A percentile compares a stretch with the other conserved stretches of the same genome.
Evolutionary conservation across 1,140 invertebrate species (phyloP).

Genomic region (Sitobion miscanthi): DNA sequence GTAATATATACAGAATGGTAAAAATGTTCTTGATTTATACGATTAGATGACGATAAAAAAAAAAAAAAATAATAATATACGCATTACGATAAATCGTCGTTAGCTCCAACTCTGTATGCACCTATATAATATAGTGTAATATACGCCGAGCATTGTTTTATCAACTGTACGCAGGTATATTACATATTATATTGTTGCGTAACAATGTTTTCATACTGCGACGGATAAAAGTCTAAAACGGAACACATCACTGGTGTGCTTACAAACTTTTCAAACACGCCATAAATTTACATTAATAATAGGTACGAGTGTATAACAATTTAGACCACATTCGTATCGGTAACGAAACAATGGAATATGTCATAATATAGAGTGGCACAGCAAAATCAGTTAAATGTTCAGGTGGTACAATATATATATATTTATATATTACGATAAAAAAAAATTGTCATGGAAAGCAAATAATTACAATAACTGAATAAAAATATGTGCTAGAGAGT

Average conservation of each 20-base stretch:
- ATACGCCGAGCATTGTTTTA: neutral
- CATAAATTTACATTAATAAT: constrained; percentile 2
- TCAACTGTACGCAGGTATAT: neutral
- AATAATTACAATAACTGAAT: neutral
- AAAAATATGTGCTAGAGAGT: neutral
- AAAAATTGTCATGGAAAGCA: neutral
- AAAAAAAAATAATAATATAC: neutral
- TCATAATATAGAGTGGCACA: neutral
- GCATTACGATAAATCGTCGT: neutral
- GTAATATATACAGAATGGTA: neutral
- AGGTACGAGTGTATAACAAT: neutral
- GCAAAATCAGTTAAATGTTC: neutral
- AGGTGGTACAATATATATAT: neutral
- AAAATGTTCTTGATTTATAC: neutral
- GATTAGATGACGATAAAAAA: neutral
- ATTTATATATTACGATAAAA: neutral
- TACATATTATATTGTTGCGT: neutral
- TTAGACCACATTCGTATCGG: neutral
- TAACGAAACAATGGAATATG: neutral
- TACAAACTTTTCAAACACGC: neutral
- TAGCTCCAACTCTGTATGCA: neutral
- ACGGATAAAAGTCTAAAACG: neutral
- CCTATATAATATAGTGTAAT: neutral
- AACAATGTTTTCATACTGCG: neutral
- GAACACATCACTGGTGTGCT: neutral